A percentile compares a stretch with the other conserved stretches of the same genome.
These are phyloP conservation scores for Galagoides demidoff DNA, from an alignment of 2,797 vertebrate genomes.

Conservation along the genomic window DNA sequence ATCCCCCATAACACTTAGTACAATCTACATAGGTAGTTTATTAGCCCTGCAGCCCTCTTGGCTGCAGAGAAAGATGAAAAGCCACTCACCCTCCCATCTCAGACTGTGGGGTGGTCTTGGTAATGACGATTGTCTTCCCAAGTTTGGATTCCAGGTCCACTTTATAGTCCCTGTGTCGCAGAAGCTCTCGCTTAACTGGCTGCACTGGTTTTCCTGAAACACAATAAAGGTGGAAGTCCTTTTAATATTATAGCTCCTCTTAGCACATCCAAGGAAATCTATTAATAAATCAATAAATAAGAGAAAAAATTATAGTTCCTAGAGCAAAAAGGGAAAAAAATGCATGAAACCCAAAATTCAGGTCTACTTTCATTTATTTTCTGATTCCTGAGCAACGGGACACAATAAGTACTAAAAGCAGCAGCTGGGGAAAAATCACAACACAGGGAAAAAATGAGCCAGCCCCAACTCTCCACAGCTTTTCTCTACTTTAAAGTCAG, in stretches of 20 bases:
- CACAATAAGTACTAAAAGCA: slow-evolving; percentile 12
- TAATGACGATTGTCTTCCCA: slow-evolving; percentile 98
- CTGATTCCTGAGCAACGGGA: slow-evolving; percentile 26
- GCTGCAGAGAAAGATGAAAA: slow-evolving; percentile 42
- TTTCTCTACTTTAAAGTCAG: slow-evolving; percentile 28
- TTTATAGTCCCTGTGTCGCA: slow-evolving; percentile 98
- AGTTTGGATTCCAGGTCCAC: slow-evolving; percentile 99
- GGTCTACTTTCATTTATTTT: slow-evolving; percentile 2
- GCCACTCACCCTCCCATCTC: slow-evolving; percentile 96
- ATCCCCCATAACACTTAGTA: not conserved
- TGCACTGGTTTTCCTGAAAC: slow-evolving; percentile 92
- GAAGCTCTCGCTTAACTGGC: slow-evolving; percentile 96
- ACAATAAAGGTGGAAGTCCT: not conserved
- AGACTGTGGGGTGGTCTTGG: slow-evolving; percentile 97
- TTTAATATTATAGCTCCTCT: slow-evolving; percentile 44
- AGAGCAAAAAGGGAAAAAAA: slow-evolving; percentile 29
- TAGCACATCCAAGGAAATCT: not conserved
- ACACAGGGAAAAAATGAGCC: slow-evolving; percentile 29
- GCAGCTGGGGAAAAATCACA: slow-evolving; percentile 11
- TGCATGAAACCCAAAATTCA: slow-evolving; percentile 38
- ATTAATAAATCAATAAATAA: not conserved
- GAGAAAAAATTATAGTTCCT: not conserved
- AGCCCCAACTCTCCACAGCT: not conserved
- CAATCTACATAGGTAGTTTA: slow-evolving; percentile 5
- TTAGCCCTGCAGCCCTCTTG: not conserved